Percentiles rank a stretch among this genome's conserved stretches.
These are phyloP conservation scores for Uria lomvia DNA, from an alignment of 2,113 vertebrate genomes.

Conservation along the genomic window DNA sequence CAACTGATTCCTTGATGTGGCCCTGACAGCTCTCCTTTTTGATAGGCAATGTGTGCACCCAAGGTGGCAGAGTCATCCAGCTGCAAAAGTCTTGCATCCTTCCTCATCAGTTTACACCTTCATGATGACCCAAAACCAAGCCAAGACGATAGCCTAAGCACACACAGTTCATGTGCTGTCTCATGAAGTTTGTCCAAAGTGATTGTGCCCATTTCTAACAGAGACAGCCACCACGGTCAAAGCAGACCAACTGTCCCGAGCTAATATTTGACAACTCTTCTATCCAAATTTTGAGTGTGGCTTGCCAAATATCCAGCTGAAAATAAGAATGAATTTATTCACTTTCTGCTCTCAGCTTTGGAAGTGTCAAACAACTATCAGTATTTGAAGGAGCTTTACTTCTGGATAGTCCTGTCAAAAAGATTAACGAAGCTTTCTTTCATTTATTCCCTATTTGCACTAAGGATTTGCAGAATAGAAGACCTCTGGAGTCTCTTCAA, in stretches of 20 bases:
- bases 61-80: background rate
- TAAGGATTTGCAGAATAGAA: background rate
- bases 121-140: background rate
- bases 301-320: background rate
- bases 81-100: background rate
- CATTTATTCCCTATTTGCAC: conserved; percentile 1
- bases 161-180: accelerated
- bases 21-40: background rate
- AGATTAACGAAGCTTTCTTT: background rate
- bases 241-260: background rate
- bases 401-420: conserved; percentile 6
- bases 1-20: background rate
- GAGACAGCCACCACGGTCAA: background rate
- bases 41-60: background rate
- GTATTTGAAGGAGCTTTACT: conserved; percentile 15
- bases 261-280: background rate
- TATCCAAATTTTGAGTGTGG: background rate
- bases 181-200: background rate
- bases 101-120: background rate
- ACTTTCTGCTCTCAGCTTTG: background rate
- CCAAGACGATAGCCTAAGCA: background rate
- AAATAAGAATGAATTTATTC: background rate
- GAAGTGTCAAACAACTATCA: background rate
- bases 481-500: background rate
- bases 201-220: background rate